A percentile compares a stretch with the other conserved stretches of the same genome.
Evolutionary conservation across 2,797 vertebrate genomes (phyloP).

Genomic region (Acipenser transmontanus): DNA sequence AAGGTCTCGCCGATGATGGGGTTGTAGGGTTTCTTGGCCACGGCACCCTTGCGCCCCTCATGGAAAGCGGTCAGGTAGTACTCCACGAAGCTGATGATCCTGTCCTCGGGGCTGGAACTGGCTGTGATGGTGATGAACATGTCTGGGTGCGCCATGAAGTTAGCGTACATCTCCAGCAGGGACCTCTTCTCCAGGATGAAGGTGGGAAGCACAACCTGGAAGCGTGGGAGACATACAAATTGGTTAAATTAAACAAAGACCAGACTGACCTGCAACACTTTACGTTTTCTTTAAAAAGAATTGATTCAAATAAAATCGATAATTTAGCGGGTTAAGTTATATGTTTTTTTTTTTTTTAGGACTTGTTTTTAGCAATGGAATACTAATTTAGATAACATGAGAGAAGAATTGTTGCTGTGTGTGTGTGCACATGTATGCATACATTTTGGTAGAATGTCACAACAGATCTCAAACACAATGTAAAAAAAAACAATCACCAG

Average conservation of each 20-base stretch:
- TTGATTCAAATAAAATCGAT: neutral
- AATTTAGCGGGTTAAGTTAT: neutral
- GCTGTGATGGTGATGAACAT: conserved; percentile 81
- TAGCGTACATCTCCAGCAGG: conserved; percentile 92
- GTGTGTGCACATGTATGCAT: too few species aligned
- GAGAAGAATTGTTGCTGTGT: too few species aligned
- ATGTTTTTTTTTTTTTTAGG: neutral
- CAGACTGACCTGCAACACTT: too few species aligned
- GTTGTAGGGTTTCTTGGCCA: conserved; percentile 96
- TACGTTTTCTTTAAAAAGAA: neutral
- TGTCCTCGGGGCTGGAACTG: conserved; percentile 76
- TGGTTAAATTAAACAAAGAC: too few species aligned
- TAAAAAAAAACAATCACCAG: neutral
- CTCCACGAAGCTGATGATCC: conserved; percentile 84
- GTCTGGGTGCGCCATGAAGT: conserved; percentile 92
- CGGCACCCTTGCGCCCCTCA: conserved; percentile 82
- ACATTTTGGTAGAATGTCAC: neutral
- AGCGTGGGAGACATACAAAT: conserved; percentile 20
- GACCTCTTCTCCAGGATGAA: conserved; percentile 94
- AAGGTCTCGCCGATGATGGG: conserved; percentile 88
- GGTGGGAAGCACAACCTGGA: conserved; percentile 85
- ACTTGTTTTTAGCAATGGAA: too few species aligned
- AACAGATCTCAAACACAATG: neutral
- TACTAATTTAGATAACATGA: too few species aligned
- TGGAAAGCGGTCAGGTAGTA: conserved; percentile 93